These are phyloP conservation scores for Drosophila nigricruria DNA, from an alignment of 2,888 invertebrate genomes.

Conservation along the genomic window DNA sequence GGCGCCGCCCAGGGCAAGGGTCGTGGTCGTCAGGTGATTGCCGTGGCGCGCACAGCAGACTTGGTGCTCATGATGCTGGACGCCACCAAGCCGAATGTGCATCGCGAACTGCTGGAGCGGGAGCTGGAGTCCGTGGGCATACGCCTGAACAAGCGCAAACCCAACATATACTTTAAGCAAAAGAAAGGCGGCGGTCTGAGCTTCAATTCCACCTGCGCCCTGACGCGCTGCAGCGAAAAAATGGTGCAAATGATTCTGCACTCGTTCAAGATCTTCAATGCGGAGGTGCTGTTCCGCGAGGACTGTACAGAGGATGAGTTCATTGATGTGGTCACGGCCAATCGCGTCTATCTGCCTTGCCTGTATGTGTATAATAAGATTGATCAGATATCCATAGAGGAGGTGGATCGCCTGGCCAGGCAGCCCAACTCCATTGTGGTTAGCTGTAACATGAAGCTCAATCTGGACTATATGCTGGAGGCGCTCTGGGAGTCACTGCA, in stretches of 20 bases:
- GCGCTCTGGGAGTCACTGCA: conserved; percentile 97
- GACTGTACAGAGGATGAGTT: conserved; percentile 98
- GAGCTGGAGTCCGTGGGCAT: conserved; percentile 99
- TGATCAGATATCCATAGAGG: conserved; percentile 99
- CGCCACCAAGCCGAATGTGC: conserved; percentile 98
- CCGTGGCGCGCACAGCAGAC: conserved; percentile 99
- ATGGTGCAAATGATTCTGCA: conserved; percentile 99
- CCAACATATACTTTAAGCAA: conserved; percentile 99
- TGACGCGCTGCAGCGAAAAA: conserved; percentile 98
- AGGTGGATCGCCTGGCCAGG: conserved; percentile 97
- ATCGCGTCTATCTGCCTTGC: conserved; percentile 98
- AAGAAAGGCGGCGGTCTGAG: conserved; percentile 98
- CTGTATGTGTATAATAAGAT: conserved; percentile 99
- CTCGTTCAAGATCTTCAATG: conserved; percentile 99
- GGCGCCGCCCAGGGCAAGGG: conserved; percentile 98
- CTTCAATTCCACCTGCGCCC: conserved; percentile 97
- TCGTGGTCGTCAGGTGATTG: conserved; percentile 97
- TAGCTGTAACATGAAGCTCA: conserved; percentile 99
- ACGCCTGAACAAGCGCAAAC: conserved; percentile 96
- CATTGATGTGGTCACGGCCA: conserved; percentile 98
- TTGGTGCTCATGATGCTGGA: conserved; percentile 99
- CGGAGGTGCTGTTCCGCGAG: conserved; percentile 97
- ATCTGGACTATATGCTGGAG: conserved; percentile 97
- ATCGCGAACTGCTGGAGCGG: conserved; percentile 94
- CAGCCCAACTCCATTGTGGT: conserved; percentile 96